Percentiles rank a stretch among this genome's conserved stretches.
Evolutionary conservation across 2,113 vertebrate species (phyloP).

Genomic region (Regulus satrapa): DNA sequence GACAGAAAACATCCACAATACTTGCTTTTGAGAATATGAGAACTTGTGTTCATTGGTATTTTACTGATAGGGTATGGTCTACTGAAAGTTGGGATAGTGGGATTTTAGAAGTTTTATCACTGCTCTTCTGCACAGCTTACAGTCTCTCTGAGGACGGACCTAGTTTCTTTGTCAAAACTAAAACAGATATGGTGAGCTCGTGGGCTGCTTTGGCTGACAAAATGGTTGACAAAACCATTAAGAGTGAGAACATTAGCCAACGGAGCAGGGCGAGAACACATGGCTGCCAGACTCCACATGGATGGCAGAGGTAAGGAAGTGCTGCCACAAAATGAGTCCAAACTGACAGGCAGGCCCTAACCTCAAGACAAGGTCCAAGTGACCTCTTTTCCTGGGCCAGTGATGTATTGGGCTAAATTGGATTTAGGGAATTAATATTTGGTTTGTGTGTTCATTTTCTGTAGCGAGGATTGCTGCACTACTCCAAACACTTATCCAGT

Average conservation of each 20-base stretch:
- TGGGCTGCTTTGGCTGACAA: neutral
- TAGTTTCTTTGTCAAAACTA: neutral
- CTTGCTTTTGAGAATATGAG: neutral
- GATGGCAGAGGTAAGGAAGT: neutral
- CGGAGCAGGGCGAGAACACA: neutral
- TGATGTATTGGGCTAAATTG: neutral
- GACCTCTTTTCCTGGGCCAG: neutral
- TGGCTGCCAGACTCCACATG: fast-evolving
- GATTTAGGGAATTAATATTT: neutral
- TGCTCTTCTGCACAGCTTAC: neutral
- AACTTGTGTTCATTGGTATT: neutral
- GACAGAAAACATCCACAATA: neutral
- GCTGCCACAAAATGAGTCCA: neutral
- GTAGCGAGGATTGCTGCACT: neutral
- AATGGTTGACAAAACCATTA: neutral
- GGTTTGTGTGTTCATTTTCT: neutral
- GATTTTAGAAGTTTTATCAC: neutral
- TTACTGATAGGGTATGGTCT: neutral
- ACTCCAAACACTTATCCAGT: neutral
- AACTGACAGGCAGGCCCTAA: neutral
- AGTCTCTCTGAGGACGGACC: neutral
- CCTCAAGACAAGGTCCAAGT: neutral
- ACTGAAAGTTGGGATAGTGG: neutral
- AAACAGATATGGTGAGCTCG: neutral
- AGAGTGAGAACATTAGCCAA: fast-evolving